Evolutionary conservation across 2,797 vertebrate species (phyloP), one percentile per base, ranked within the genome.

Genomic region (Numenius phaeopus): DNA sequence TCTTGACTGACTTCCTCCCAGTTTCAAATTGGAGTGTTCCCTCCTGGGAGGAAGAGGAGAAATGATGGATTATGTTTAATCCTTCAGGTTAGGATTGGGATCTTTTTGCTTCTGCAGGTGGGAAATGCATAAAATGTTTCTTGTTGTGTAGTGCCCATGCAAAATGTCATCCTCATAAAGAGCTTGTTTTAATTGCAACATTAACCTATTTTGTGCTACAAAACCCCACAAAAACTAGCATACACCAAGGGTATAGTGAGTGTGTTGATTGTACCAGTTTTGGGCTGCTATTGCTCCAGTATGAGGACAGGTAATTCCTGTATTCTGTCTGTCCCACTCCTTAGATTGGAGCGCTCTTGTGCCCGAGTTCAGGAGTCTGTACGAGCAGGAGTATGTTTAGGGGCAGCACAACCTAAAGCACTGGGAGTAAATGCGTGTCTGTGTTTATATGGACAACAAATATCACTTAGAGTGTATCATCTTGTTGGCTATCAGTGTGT

Each of bases 221-320:
- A 26, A 78, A 32, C 5, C 42, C 23, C 59, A 39, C 23, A 7
- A 5, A 26, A 62, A 37, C 37, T 10, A 19, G 39, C 10, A 24
- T 17, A 16, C 0, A 3, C 23, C 18, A 7, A 46, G 16, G 29
- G 44, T 44, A 1, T 32, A 37, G 50, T 1, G 39, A 26, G 24
- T 50, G 29, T 59, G 29, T n/a, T 44, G 37, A 39, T 85, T 54
- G 30, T 39, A 5, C 37, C 46, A 50, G 14, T 10, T 57, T 9
- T 73, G 78, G 34, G 89, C 62, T 80, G 67, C 69, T 75, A 1
- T 26, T 58, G 7, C 62, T 76, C 34, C 46, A 11, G 39, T 46
- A 29, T 17, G 24, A 29, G 29, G 22, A 27, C 15, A 19, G 69
- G 64, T 13, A 26, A 72, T 55, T 59, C 46, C 61, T 65, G 7